phyloP scores from a whole-genome alignment of 1,140 invertebrate genomes.

The Macrobrachium nipponense region DNA sequence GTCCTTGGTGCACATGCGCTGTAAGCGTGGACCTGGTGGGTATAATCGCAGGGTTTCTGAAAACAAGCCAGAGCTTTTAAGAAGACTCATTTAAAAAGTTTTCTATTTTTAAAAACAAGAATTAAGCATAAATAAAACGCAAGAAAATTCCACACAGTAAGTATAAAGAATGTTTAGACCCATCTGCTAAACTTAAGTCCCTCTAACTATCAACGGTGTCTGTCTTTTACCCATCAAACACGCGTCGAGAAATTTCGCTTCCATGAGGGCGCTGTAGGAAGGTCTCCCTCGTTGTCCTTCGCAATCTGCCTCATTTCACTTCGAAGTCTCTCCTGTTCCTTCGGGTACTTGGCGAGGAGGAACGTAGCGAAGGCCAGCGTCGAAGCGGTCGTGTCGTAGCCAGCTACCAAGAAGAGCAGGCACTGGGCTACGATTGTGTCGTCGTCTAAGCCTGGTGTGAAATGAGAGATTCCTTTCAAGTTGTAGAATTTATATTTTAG shows the following conservation, averaged over 20 bases:
- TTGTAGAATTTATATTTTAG: no score
- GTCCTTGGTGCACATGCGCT: slow-evolving; percentile 72
- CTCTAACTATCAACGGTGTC: not conserved
- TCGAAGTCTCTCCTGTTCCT: slow-evolving; percentile 65
- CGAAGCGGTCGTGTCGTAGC: slow-evolving; percentile 75
- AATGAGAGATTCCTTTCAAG: no score
- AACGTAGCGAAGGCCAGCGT: slow-evolving; percentile 74
- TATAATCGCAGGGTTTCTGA: slow-evolving; percentile 76
- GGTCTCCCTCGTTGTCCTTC: slow-evolving; percentile 66
- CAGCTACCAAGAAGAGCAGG: slow-evolving; percentile 76
- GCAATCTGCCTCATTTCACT: slow-evolving; percentile 67
- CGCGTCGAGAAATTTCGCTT: slow-evolving; percentile 68
- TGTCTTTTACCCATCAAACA: not conserved
- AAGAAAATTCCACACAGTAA: slow-evolving; percentile 32
- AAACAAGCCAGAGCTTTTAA: slow-evolving; percentile 68
- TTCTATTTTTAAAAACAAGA: not conserved
- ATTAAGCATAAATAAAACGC: not conserved
- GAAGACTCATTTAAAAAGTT: slow-evolving; percentile 32
- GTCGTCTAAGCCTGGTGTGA: slow-evolving; percentile 69
- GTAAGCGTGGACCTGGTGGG: slow-evolving; percentile 73
- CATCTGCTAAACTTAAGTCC: not conserved
- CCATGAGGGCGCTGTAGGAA: slow-evolving; percentile 78
- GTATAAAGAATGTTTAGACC: not conserved
- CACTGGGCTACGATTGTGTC: slow-evolving; percentile 77
- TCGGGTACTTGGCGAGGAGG: slow-evolving; percentile 70